phyloP scores from a whole-genome alignment of 1,140 invertebrate genomes.

The Cataglyphis hispanica region DNA sequence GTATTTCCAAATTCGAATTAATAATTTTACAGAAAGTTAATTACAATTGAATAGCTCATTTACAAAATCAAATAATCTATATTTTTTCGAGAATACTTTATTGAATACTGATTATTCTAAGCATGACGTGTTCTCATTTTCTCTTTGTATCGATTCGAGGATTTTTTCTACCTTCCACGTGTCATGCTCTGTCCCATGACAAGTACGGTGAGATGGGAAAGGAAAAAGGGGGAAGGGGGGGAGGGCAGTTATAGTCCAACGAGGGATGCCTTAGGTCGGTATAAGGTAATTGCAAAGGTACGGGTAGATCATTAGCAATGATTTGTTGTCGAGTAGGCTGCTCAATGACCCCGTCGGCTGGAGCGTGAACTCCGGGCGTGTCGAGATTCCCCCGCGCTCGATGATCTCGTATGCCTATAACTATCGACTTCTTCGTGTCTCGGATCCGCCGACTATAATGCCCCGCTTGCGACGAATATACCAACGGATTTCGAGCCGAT shows the following conservation, averaged over 20 bases:
- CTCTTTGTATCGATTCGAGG: not conserved
- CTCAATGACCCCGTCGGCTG: conserved; percentile 85
- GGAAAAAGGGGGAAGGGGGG: not conserved
- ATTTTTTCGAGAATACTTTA: not conserved
- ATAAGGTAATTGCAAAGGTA: conserved; percentile 80
- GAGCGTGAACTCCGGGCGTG: conserved; percentile 81
- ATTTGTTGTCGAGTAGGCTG: conserved; percentile 86
- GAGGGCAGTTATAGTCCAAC: conserved; percentile 47
- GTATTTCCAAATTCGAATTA: not conserved
- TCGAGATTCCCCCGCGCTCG: conserved; percentile 70
- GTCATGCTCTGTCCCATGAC: conserved; percentile 27
- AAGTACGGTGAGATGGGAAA: not conserved
- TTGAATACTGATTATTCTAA: not conserved
- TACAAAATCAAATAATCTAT: too few relatives aligned
- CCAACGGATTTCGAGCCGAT: conserved; percentile 23
- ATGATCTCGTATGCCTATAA: conserved; percentile 78
- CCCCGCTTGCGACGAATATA: conserved; percentile 24
- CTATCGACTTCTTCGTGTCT: conserved; percentile 70
- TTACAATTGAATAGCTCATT: not conserved
- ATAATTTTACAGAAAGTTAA: not conserved
- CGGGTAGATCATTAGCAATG: conserved; percentile 87
- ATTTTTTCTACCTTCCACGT: not conserved
- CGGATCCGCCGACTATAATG: conserved; percentile 57
- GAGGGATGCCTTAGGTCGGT: conserved; percentile 63
- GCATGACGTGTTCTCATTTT: not conserved